These are phyloP conservation scores for Pluvianellus socialis DNA, from an alignment of 2,113 vertebrate genomes.

Conservation along the genomic window DNA sequence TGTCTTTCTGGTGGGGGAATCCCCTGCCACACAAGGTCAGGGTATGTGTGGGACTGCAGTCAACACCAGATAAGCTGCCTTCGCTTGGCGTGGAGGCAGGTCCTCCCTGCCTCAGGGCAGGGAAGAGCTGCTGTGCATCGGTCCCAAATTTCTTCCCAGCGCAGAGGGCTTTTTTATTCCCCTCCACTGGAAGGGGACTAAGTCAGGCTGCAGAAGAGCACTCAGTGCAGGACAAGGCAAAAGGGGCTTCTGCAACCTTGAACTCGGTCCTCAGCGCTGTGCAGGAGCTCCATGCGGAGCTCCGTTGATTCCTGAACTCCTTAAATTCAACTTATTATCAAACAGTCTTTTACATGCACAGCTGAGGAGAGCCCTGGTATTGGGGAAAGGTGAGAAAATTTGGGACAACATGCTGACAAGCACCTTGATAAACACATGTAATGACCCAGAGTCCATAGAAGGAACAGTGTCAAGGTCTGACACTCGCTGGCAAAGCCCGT, in stretches of 20 bases:
- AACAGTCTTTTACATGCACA: neutral
- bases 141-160: neutral
- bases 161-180: neutral
- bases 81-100: neutral
- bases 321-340: neutral
- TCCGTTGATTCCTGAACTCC: neutral
- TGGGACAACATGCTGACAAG: neutral
- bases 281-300: neutral
- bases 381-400: neutral
- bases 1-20: neutral
- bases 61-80: neutral
- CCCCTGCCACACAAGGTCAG: neutral
- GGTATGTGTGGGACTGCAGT: neutral
- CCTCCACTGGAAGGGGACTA: neutral
- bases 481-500: neutral
- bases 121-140: neutral
- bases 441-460: neutral
- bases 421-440: neutral
- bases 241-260: neutral
- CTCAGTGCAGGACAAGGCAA: neutral
- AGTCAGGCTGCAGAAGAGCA: fast-evolving
- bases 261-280: neutral
- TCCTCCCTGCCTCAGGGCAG: neutral
- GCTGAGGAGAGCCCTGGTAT: neutral
- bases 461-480: neutral